Evolutionary conservation across 1,140 invertebrate species (phyloP).

Genomic region (Lanistes nyassanus): DNA sequence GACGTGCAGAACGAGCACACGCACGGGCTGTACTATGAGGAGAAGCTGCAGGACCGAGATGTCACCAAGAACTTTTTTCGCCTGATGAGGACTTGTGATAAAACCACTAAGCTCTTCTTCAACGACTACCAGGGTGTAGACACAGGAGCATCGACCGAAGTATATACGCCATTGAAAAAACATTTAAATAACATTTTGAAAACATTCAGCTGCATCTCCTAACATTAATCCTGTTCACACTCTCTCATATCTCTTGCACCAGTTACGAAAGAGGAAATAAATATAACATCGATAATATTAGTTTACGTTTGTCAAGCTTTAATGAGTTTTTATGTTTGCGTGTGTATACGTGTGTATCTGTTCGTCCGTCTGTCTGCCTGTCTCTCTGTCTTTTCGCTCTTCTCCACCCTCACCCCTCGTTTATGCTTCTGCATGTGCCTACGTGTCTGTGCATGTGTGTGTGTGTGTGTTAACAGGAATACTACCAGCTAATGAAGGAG

Average conservation of each 20-base stretch:
- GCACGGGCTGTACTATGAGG: conserved; percentile 21
- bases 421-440: neutral
- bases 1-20: conserved; percentile 24
- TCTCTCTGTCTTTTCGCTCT: neutral
- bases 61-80: neutral
- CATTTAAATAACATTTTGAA: no score
- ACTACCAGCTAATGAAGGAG: neutral
- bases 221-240: no score
- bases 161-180: no score
- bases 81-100: neutral
- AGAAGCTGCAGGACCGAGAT: neutral
- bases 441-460: neutral
- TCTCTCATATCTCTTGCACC: no score
- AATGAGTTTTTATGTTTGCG: no score
- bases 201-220: no score
- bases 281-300: no score
- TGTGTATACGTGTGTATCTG: no score
- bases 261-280: no score
- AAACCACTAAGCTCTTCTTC: neutral
- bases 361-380: neutral
- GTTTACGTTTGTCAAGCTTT: no score
- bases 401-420: neutral
- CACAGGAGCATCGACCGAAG: no score
- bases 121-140: neutral
- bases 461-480: neutral